Conservation (phyloP, 2,888 invertebrate genomes). For the Gnatocerus cornutus region DNA sequence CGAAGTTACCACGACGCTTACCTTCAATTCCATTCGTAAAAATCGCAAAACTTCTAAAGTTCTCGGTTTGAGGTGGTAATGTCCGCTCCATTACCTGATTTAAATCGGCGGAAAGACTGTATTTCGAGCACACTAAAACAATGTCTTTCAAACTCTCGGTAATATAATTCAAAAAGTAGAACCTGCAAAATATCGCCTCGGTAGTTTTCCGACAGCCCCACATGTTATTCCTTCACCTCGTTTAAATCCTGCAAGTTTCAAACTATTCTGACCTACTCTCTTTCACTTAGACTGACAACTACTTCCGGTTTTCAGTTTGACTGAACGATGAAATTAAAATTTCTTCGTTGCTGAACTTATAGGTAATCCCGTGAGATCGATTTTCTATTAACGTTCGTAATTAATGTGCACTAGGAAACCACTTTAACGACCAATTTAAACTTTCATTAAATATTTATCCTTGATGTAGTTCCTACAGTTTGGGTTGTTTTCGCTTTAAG, state of each 20-base stretch:
- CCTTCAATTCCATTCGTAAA: slow-evolving; percentile 4
- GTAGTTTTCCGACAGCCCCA: slow-evolving; percentile 24
- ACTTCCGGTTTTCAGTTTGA: neutral
- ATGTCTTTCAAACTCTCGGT: slow-evolving; percentile 22
- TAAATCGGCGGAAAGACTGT: slow-evolving; percentile 20
- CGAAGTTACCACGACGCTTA: neutral
- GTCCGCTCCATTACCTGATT: slow-evolving; percentile 34
- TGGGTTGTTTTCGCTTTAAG: neutral
- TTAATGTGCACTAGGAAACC: slow-evolving; percentile 34
- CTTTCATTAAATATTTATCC: slow-evolving; percentile 41
- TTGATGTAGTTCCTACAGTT: slow-evolving; percentile 1
- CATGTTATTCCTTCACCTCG: slow-evolving; percentile 25
- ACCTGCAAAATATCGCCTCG: slow-evolving; percentile 18
- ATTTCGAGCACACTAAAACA: slow-evolving; percentile 33
- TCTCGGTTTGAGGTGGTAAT: slow-evolving; percentile 23
- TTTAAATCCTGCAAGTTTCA: slow-evolving; percentile 7
- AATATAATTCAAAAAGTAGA: slow-evolving; percentile 37
- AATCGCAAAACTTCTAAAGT: slow-evolving; percentile 15
- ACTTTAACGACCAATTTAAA: slow-evolving; percentile 39
- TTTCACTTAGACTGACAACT: slow-evolving; percentile 8
- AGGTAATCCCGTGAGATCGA: slow-evolving; percentile 27
- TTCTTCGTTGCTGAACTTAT: slow-evolving; percentile 14
- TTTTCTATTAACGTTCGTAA: slow-evolving; percentile 36
- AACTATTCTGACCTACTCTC: slow-evolving; percentile 14
- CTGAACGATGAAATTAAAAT: slow-evolving; percentile 21